Evolutionary conservation across 2,113 vertebrate genomes (phyloP), one percentile per base, ranked within the genome.

Genomic region (Benitochromis conjunctus): DNA sequence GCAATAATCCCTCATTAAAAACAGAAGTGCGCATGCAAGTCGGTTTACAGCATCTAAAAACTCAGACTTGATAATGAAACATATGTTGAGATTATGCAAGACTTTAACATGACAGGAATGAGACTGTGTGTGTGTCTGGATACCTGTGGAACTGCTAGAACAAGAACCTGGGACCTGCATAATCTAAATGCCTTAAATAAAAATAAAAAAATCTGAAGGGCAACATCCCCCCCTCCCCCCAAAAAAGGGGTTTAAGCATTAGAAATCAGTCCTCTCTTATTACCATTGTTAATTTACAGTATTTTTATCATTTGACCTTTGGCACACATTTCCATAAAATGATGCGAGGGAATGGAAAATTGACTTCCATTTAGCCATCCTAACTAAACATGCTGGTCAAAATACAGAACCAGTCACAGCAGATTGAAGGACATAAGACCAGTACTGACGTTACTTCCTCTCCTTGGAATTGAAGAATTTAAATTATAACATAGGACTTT

Each of bases 61-160:
- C 5, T 60, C 34, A 66, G 34, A 38, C 21, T 34, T 48, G 56
- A 60, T 21, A 19, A 14, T 5, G 3, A 36, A 41, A 24, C 34
- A 43, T 2, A 24, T n/a, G 24, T 34, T 26, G 11, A 16, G 46
- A 74, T 89, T 86, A 86, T n/a, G 82, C 54, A 92, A 92, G 71
- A 84, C 82, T 51, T 14, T 18, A 79, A 41, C 11, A 88, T 58
- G 84, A 83, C n/a, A 80, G 89, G 85, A 93, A 94, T 91, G 88
- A 88, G 5, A 86, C 12, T 7, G 24, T 0, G 56, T 83, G 81
- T 76, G 81, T 86, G 80, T 86, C 79, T 81, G 51, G 56, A 74
- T 84, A 53, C 29, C 69, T 16, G 11, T 29, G 13, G 5, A 71
- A 18, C 41, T 9, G n/a, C 58, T 82, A 86, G 84, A 81, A 88